phyloP scores from a whole-genome alignment of 2,888 invertebrate genomes.

The Icerya purchasi region DNA sequence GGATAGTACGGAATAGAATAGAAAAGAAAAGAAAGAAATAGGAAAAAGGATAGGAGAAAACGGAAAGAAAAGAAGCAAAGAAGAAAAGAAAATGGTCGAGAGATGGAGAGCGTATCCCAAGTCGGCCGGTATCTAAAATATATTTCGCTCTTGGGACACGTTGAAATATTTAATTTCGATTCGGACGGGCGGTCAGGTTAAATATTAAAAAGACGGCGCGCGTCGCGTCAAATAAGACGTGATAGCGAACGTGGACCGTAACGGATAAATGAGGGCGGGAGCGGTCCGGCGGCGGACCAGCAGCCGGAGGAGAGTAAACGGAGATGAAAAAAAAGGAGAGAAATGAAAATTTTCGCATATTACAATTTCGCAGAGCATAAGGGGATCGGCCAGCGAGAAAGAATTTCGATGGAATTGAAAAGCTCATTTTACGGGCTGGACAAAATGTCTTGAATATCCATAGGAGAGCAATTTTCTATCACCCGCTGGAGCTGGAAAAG shows the following conservation, averaged over 20 bases:
- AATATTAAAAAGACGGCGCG: too few species aligned
- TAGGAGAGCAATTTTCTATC: conserved; percentile 11
- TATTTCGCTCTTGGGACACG: background rate
- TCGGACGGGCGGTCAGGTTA: background rate
- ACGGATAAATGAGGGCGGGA: too few species aligned
- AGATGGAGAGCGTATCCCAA: too few species aligned
- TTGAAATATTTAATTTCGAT: background rate
- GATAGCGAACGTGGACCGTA: too few species aligned
- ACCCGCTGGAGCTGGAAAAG: conserved; percentile 4
- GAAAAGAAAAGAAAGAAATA: background rate
- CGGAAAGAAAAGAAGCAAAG: conserved; percentile 7
- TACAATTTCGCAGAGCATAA: background rate
- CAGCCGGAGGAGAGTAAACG: too few species aligned
- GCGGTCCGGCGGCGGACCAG: too few species aligned
- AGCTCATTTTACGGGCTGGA: background rate
- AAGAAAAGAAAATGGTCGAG: too few species aligned
- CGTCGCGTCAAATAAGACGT: too few species aligned
- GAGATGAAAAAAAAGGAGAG: background rate
- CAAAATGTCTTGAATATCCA: conserved; percentile 13
- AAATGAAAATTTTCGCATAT: background rate
- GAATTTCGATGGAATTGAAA: background rate
- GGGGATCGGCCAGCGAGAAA: too few species aligned
- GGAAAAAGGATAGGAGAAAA: background rate
- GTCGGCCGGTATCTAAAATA: too few species aligned
- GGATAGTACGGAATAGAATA: background rate